Conservation (phyloP, 2,888 invertebrate genomes). For the Acheta domesticus region DNA sequence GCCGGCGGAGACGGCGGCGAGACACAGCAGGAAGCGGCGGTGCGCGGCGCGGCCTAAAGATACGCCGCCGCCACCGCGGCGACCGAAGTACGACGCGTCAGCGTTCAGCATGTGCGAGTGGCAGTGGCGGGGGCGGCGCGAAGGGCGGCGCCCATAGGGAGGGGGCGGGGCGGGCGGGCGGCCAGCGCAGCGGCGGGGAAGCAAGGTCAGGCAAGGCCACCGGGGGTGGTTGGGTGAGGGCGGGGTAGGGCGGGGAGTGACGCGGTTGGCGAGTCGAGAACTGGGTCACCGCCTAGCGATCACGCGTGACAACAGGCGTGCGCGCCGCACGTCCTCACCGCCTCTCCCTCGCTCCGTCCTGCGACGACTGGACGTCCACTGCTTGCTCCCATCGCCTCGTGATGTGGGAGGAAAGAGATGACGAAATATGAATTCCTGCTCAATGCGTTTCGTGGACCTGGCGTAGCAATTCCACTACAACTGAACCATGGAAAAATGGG, state of each 20-base stretch:
- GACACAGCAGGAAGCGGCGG: not conserved
- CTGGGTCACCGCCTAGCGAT: not conserved
- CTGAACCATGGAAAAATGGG: no score
- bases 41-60: not conserved
- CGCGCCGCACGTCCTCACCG: not conserved
- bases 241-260: not conserved
- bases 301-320: not conserved
- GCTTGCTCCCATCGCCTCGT: no score
- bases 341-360: not conserved
- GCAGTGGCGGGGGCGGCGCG: not conserved
- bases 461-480: no score
- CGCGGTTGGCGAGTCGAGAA: constrained; percentile 4
- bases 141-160: not conserved
- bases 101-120: not conserved
- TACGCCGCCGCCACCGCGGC: not conserved
- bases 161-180: not conserved
- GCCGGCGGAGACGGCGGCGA: constrained; percentile 10
- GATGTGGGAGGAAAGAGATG: no score
- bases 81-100: not conserved
- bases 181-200: not conserved
- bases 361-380: not conserved
- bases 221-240: not conserved
- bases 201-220: not conserved
- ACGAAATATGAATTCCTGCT: no score
- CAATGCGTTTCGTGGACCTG: no score